A percentile compares a stretch with the other conserved stretches of the same genome.
These are phyloP conservation scores for Synergus umbraculus DNA, from an alignment of 2,888 invertebrate species.

Conservation along the genomic window DNA sequence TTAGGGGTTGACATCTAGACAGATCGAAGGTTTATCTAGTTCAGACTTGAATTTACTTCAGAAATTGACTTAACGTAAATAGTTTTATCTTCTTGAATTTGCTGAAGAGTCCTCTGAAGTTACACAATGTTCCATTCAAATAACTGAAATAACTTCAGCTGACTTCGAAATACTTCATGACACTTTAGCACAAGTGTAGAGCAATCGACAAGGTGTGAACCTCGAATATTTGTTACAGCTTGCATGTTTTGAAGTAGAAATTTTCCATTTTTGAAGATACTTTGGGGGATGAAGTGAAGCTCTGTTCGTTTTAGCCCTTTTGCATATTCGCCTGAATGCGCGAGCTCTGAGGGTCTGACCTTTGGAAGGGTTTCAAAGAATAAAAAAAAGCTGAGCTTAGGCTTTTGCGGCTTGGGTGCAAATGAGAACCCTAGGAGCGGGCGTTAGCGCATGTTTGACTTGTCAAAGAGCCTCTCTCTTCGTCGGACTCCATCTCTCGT, in stretches of 20 bases:
- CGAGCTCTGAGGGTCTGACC: conserved; percentile 28
- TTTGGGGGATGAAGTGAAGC: conserved; percentile 9
- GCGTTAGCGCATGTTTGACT: conserved; percentile 68
- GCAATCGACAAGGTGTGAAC: too few relatives aligned
- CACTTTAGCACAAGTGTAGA: too few relatives aligned
- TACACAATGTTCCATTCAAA: too few relatives aligned
- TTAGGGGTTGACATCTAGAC: too few relatives aligned
- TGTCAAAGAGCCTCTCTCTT: conserved; percentile 61
- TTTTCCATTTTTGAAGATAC: conserved; percentile 1
- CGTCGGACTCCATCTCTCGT: conserved; percentile 18
- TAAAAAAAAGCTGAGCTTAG: conserved; percentile 43
- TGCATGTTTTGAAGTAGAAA: background rate
- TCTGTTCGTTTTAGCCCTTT: conserved; percentile 32
- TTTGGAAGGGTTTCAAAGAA: conserved; percentile 30
- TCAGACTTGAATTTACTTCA: too few relatives aligned
- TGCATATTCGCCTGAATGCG: conserved; percentile 35
- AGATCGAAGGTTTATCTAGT: too few relatives aligned
- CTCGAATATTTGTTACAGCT: too few relatives aligned
- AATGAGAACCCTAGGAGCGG: conserved; percentile 48
- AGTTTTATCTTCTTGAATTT: too few relatives aligned
- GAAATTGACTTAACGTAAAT: too few relatives aligned
- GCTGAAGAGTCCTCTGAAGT: too few relatives aligned
- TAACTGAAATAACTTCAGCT: too few relatives aligned
- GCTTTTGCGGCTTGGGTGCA: conserved; percentile 47
- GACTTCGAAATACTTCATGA: too few relatives aligned